Conservation (phyloP, 2,888 invertebrate species). For the Cephus rjabovi region DNA sequence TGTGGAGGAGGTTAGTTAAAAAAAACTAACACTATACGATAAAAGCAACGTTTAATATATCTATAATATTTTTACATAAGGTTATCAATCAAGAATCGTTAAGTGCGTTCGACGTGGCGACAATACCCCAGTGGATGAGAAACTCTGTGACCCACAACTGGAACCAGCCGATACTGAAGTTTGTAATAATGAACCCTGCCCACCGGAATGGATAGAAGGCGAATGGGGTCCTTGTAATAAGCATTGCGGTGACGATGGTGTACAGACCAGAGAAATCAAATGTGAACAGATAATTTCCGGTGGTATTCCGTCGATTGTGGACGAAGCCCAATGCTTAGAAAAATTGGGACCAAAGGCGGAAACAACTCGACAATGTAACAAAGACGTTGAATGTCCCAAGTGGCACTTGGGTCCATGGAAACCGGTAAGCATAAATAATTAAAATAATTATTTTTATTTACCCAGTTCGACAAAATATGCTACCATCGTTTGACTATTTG, state of each 20-base stretch:
- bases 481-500: constrained; percentile 23
- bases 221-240: constrained; percentile 87
- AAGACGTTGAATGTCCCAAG: constrained; percentile 81
- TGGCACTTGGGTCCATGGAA: constrained; percentile 94
- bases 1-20: constrained; percentile 86
- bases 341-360: constrained; percentile 78
- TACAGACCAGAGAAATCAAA: constrained; percentile 77
- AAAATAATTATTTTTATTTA: background rate
- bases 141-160: constrained; percentile 81
- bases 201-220: constrained; percentile 82
- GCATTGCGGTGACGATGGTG: constrained; percentile 83
- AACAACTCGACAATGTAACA: constrained; percentile 79
- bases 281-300: constrained; percentile 84
- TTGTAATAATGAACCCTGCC: constrained; percentile 83
- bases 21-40: background rate
- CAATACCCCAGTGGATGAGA: constrained; percentile 77
- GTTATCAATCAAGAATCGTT: constrained; percentile 81
- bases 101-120: constrained; percentile 83
- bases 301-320: constrained; percentile 78
- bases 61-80: constrained; percentile 63
- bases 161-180: constrained; percentile 78
- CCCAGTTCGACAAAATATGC: background rate
- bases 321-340: constrained; percentile 80
- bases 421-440: constrained; percentile 73
- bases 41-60: constrained; percentile 6